A percentile compares a stretch with the other conserved stretches of the same genome.
Evolutionary conservation across 2,888 invertebrate species (phyloP).

Genomic region (Drosophila emarginata): DNA sequence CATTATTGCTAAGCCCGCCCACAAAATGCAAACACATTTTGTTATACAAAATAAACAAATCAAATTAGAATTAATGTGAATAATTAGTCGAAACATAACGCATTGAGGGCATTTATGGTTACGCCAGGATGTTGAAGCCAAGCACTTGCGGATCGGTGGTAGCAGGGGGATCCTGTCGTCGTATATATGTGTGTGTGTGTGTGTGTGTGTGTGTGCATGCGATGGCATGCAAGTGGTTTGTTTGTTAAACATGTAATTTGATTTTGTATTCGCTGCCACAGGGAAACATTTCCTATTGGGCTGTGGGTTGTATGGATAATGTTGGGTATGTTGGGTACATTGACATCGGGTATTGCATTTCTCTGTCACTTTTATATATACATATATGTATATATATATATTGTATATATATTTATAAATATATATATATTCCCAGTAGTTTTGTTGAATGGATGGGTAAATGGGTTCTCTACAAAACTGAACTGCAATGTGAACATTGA

Average conservation of each 20-base stretch:
- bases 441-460: neutral
- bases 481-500: neutral
- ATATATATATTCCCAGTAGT: neutral
- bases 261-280: conserved; percentile 44
- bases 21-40: conserved; percentile 39
- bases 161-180: neutral
- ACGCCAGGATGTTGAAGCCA: conserved; percentile 17
- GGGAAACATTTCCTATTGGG: conserved; percentile 11
- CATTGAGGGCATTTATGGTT: conserved; percentile 45
- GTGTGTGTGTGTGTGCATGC: conserved; percentile 18
- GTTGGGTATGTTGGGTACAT: neutral
- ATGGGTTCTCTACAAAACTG: neutral
- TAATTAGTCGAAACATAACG: conserved; percentile 52
- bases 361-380: conserved; percentile 1
- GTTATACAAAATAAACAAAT: conserved; percentile 55
- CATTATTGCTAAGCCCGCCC: conserved; percentile 8
- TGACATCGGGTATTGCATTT: conserved; percentile 1
- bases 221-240: conserved; percentile 47
- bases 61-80: conserved; percentile 57
- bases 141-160: neutral
- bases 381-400: neutral
- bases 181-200: conserved; percentile 8
- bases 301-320: neutral
- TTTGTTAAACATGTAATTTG: conserved; percentile 56
- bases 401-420: neutral